phyloP scores from a whole-genome alignment of 2,113 vertebrate species.

The Calyptommatus sinebrachiatus region DNA sequence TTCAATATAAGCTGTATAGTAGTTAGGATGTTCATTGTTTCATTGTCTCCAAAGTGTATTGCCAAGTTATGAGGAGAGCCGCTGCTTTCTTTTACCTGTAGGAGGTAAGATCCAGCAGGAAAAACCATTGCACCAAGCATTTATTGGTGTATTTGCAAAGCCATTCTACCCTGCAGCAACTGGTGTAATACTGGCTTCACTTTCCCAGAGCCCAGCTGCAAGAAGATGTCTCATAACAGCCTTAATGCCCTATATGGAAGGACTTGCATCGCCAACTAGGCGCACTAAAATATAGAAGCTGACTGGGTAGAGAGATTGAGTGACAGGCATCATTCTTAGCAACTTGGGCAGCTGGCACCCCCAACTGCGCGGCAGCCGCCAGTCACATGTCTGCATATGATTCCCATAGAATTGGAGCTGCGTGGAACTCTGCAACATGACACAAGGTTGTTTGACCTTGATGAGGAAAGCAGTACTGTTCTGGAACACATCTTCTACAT shows the following conservation, averaged over 20 bases:
- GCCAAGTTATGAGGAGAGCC: neutral
- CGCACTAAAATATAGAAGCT: conserved; percentile 16
- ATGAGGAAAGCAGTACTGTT: neutral
- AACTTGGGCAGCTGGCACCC: conserved; percentile 22
- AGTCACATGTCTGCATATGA: conserved; percentile 3
- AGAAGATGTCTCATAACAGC: neutral
- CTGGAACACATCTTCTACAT: neutral
- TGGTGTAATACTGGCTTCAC: neutral
- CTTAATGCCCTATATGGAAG: conserved; percentile 3
- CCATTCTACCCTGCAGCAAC: neutral
- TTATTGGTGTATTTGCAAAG: conserved; percentile 11
- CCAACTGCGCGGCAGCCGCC: conserved; percentile 11
- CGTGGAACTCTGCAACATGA: neutral
- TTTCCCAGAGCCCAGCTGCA: conserved; percentile 7
- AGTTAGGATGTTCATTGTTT: neutral
- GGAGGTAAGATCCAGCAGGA: conserved; percentile 11
- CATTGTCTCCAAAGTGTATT: neutral
- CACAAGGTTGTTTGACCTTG: conserved; percentile 7
- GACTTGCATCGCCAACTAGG: neutral
- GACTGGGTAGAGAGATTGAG: conserved; percentile 4
- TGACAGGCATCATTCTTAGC: conserved; percentile 9
- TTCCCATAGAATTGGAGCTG: neutral
- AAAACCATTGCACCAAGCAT: neutral
- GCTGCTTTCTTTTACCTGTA: neutral
- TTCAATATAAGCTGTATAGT: neutral